Evolutionary conservation across 2,113 vertebrate genomes (phyloP), one percentile per base, ranked within the genome.

Genomic region (Megalops atlanticus): DNA sequence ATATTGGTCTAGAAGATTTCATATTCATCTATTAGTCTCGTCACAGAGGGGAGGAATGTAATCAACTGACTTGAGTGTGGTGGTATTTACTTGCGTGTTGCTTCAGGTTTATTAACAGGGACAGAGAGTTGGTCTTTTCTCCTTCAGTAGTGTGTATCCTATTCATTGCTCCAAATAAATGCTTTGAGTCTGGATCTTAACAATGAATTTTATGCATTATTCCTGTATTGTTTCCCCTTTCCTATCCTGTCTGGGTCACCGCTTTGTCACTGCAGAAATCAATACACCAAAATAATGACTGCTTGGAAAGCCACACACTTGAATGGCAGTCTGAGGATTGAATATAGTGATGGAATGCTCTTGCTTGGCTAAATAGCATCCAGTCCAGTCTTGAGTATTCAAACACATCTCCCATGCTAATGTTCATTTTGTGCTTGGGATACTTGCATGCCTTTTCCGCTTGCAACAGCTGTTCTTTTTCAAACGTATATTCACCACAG

Each of bases 1-100:
- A 91, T 92, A 92, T 91, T 91, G 88, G 86, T 87, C 87, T 74
- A 86, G 84, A 91, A 89, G 86, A 90, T 91, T 91, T 91, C 88
- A 92, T 90, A 91, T 91, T 89, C 88, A 86, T 89, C 86, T 86
- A 92, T 87, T 89, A 89, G 85, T 82, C 40, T 73, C 82, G 81
- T 87, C 84, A 88, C 87, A 86, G 78, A 87, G 86, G 86, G 88
- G 87, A 77, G 74, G 45, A 87, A 91, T 85, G 89, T 87, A 92
- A 92, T 93, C 91, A 92, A 85, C 81, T 80, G 77, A 49, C 75
- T 84, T 81, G 80, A 85, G 85, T 83, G 88, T 86, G n/a, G 84
- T 88, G 84, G 84, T 86, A 83, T 89, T 89, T 89, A 89, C 88
- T 84, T 92, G 90, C 87, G 91, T 93, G 85, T 90, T 92, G 93